phyloP scores from a whole-genome alignment of 2,888 invertebrate species.

The Uloborus plumipes region DNA sequence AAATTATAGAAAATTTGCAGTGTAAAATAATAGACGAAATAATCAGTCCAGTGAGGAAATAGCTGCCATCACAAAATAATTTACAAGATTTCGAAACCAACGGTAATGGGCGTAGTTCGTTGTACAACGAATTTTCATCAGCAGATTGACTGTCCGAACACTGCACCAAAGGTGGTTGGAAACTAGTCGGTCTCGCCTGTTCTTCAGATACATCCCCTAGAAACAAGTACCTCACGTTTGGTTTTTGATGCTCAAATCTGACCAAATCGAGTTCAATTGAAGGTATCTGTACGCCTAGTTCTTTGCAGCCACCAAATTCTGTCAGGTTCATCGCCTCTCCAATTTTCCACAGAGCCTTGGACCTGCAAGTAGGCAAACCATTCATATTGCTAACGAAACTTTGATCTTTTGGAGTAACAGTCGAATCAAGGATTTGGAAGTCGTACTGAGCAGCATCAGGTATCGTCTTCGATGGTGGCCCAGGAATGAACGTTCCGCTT shows the following conservation, averaged over 20 bases:
- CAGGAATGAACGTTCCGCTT: constrained; percentile 73
- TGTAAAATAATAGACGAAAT: too few relatives aligned
- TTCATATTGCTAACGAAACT: constrained; percentile 69
- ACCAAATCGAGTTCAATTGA: constrained; percentile 75
- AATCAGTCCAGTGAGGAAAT: too few relatives aligned
- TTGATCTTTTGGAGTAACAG: constrained; percentile 73
- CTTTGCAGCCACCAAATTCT: constrained; percentile 74
- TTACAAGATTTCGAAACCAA: constrained; percentile 26
- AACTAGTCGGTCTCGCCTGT: constrained; percentile 74
- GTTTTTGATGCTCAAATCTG: constrained; percentile 73
- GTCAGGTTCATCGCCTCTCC: constrained; percentile 75
- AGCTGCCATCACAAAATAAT: too few relatives aligned
- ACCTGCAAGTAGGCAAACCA: constrained; percentile 69
- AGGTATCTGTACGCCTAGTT: constrained; percentile 75
- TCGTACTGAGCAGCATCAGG: constrained; percentile 73
- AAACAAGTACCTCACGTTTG: constrained; percentile 73
- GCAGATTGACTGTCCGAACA: constrained; percentile 68
- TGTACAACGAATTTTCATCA: constrained; percentile 14
- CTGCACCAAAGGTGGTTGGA: constrained; percentile 75
- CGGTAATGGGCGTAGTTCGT: constrained; percentile 47
- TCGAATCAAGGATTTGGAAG: constrained; percentile 74
- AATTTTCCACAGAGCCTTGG: constrained; percentile 72
- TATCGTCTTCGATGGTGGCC: constrained; percentile 68
- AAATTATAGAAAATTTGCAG: too few relatives aligned
- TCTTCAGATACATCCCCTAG: constrained; percentile 73